These are phyloP conservation scores for Bubalus kerabau DNA, from an alignment of 2,113 vertebrate genomes.

Conservation along the genomic window DNA sequence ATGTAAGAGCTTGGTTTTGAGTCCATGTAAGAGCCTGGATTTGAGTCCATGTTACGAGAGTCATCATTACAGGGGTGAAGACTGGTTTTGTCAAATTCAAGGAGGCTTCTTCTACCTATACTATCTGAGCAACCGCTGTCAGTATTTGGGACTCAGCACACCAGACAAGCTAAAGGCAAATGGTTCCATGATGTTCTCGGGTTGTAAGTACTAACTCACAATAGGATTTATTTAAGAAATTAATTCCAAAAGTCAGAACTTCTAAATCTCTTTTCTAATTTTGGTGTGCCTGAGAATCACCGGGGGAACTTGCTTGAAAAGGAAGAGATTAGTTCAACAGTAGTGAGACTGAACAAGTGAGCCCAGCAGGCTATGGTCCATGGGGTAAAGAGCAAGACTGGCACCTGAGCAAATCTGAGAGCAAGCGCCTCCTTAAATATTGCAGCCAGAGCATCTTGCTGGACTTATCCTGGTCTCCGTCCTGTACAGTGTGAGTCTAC, in stretches of 20 bases:
- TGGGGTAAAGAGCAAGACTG: neutral
- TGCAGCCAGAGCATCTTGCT: neutral
- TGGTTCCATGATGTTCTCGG: neutral
- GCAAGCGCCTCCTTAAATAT: neutral
- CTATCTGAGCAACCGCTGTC: neutral
- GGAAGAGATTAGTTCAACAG: neutral
- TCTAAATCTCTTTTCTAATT: neutral
- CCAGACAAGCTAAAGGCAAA: neutral
- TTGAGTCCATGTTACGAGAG: neutral
- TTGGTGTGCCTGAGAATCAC: neutral
- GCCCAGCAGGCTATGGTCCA: neutral
- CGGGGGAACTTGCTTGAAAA: neutral
- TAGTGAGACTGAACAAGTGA: neutral
- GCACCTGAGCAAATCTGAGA: neutral
- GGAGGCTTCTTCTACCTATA: neutral
- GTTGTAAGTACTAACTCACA: neutral
- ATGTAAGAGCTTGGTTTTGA: too few relatives aligned
- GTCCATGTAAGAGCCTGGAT: too few relatives aligned
- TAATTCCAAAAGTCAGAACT: neutral
- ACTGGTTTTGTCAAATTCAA: neutral
- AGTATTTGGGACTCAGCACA: neutral
- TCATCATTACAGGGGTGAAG: neutral
- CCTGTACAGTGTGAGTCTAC: neutral
- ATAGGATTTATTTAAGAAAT: neutral
- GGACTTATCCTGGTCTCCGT: neutral